phyloP scores from a whole-genome alignment of 2,888 invertebrate species.

The Nipponacmea schrenckii region DNA sequence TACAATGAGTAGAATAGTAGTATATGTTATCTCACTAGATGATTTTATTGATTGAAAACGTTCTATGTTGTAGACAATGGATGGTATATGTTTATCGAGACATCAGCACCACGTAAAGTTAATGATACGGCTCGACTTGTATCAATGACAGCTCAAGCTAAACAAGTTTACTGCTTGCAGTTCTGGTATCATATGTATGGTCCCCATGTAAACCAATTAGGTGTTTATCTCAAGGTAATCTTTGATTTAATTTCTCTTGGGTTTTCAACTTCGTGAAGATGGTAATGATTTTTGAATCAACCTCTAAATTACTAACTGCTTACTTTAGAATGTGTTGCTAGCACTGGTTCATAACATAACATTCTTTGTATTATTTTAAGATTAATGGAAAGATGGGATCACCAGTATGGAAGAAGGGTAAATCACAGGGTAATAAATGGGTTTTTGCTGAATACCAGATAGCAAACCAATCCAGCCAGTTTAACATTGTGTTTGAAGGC shows the following conservation, averaged over 20 bases:
- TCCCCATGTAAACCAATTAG: constrained; percentile 46
- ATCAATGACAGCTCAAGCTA: constrained; percentile 33
- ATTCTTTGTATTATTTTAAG: constrained; percentile 25
- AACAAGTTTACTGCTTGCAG: constrained; percentile 43
- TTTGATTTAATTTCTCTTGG: background rate
- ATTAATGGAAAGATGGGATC: constrained; percentile 29
- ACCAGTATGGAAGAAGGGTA: constrained; percentile 47
- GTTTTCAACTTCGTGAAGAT: no score
- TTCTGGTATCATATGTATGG: constrained; percentile 65
- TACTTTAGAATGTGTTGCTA: no score
- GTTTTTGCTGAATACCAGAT: constrained; percentile 37
- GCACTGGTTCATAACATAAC: no score
- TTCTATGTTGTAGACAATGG: constrained; percentile 39
- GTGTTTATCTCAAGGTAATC: constrained; percentile 45
- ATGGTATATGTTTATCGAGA: constrained; percentile 57
- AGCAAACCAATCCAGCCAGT: constrained; percentile 27
- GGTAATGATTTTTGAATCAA: no score
- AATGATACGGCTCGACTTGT: constrained; percentile 50
- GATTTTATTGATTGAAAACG: background rate
- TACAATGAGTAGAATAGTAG: no score
- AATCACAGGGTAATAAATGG: constrained; percentile 57
- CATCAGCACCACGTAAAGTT: constrained; percentile 37
- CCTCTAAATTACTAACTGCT: no score
- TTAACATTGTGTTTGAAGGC: constrained; percentile 58
- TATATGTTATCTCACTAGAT: no score